Base-by-base conservation (phyloP, 2,113 vertebrate genomes). In the Cottus gobio region DNA sequence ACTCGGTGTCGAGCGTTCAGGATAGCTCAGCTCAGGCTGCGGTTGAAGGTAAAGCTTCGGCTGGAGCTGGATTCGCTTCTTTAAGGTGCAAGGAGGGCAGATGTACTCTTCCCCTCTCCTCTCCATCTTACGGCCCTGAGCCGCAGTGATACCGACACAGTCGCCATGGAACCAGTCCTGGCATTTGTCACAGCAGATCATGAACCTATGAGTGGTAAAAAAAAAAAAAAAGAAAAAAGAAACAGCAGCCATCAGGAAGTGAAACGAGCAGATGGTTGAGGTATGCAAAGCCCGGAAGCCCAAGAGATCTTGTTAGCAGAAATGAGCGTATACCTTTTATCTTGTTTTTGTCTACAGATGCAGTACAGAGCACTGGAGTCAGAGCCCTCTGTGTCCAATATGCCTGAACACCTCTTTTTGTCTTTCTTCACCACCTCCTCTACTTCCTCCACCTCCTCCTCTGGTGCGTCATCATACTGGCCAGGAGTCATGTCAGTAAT, bases 111-210 rank as follows among this genome's bases (percentile, higher is more conserved):
- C 95, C 46, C 94, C 94, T 13, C 96, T 95, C 74, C 91, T 95
- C 82, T 97, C 96, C 91, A 97, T 85, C 22, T 96, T 91, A 52
- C 91, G 80, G 26, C 95, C 96, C 56, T 94, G 94, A 9, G 94
- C 92, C 91, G 96, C 95, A n/a, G 94, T 95, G 87, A 98, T 95
- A 85, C 97, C 96, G 26, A 98, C 96, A 11, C 98, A 99, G 84
- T 96, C 94, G 2, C 97, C 96, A 13, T 99, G 98, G 85, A 97
- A 98, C 97, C 97, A 98, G 15, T 96, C 95, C 83, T 97, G 96
- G 86, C 98, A 99, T 73, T 95, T 93, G 87, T 97, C 96, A 82
- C 98, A 99, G 91, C 96, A 96, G 85, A 99, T 97, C 97, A 98
- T 97, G 91, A 97, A 98, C 92, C 98, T 99, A 90, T n/a, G 66